Evolutionary conservation across 64 coral and sea anemone genomes (phyloP).

Genomic region (Stichodactyla mertensii): DNA sequence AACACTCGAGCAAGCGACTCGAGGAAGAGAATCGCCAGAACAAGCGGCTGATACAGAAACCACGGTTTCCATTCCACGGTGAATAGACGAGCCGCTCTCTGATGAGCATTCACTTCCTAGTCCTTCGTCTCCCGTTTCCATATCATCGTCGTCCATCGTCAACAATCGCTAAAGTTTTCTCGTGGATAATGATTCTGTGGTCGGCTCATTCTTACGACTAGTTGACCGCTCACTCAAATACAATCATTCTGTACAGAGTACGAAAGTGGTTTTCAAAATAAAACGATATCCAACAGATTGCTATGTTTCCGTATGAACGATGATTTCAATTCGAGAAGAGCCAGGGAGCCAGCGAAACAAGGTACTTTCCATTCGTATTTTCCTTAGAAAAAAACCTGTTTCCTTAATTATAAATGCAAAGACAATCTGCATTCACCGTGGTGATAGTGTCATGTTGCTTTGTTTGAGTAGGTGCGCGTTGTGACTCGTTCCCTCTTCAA

Average conservation of each 20-base stretch:
- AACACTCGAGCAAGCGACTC: background rate
- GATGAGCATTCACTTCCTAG: conserved; percentile 26
- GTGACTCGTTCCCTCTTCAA: conserved; percentile 1
- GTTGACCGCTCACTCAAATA: conserved; percentile 9
- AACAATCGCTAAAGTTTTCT: background rate
- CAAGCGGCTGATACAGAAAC: background rate
- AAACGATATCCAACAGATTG: background rate
- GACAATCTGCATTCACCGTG: conserved; percentile 26
- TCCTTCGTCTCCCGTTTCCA: conserved; percentile 23
- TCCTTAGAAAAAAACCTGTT: conserved; percentile 3
- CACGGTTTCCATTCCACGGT: background rate
- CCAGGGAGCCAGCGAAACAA: conserved; percentile 8
- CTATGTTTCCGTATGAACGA: background rate
- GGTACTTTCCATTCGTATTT: conserved; percentile 5
- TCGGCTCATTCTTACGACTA: background rate
- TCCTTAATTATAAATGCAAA: conserved; percentile 39
- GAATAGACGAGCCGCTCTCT: background rate
- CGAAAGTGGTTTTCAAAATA: background rate
- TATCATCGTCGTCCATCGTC: conserved; percentile 10
- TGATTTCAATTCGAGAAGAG: background rate
- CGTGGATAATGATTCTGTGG: background rate
- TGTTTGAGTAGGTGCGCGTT: conserved; percentile 21
- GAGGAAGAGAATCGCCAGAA: background rate
- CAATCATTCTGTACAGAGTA: background rate
- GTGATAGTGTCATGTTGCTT: conserved; percentile 28